phyloP scores from a whole-genome alignment of 64 coral and sea anemone genomes.

The Pachyseris speciosa region DNA sequence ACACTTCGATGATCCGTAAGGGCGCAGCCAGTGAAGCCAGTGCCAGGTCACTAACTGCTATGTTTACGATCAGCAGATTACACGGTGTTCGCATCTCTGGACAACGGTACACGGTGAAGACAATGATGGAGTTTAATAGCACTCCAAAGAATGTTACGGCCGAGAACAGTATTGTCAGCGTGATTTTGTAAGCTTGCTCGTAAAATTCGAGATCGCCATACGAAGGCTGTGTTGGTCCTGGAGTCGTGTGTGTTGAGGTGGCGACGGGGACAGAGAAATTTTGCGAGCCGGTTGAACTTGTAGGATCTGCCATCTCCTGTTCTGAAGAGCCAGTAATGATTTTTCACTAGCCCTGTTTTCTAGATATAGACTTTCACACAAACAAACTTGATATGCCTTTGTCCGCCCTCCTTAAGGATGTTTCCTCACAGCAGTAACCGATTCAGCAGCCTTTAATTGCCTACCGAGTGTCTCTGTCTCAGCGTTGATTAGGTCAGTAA shows the following conservation, averaged over 20 bases:
- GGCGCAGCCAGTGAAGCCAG: conserved; percentile 67
- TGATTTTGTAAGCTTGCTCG: conserved; percentile 11
- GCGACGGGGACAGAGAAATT: neutral
- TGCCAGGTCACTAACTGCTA: conserved; percentile 76
- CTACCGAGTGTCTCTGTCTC: neutral
- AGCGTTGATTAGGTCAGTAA: neutral
- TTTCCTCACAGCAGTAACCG: neutral
- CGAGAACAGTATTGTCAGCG: neutral
- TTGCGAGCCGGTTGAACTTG: neutral
- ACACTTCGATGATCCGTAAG: conserved; percentile 53
- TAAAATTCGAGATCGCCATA: neutral
- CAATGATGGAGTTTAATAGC: conserved; percentile 65
- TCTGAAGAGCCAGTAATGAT: neutral
- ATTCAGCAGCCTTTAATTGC: neutral
- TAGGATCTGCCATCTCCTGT: neutral
- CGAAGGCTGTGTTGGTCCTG: neutral
- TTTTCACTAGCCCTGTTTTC: neutral
- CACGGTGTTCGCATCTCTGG: conserved; percentile 74
- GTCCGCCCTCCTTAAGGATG: neutral
- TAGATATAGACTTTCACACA: neutral
- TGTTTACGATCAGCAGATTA: conserved; percentile 89
- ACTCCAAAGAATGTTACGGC: conserved; percentile 53
- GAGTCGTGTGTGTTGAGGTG: neutral
- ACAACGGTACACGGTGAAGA: conserved; percentile 76
- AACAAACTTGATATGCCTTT: conserved; percentile 30